Conservation (phyloP, 2,888 invertebrate genomes). For the Eueremaeus valkanovi region DNA sequence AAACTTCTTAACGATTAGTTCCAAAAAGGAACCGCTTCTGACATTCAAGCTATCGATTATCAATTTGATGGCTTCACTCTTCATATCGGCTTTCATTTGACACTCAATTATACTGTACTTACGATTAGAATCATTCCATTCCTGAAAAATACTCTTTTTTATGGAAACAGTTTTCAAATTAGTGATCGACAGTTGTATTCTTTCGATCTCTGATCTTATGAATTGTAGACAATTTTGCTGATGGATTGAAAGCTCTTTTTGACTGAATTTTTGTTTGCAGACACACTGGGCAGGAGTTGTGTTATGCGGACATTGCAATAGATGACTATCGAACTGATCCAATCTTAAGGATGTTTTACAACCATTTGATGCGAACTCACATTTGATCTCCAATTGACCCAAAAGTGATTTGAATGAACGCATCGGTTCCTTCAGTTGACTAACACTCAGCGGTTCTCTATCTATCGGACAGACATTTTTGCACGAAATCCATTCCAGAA, state of each 20-base stretch:
- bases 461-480: not conserved
- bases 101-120: not conserved
- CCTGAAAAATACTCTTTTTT: not conserved
- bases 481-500: slow-evolving; percentile 10
- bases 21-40: not conserved
- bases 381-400: not conserved
- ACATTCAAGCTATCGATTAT: not conserved
- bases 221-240: not conserved
- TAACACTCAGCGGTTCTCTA: not conserved
- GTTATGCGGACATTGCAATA: not conserved
- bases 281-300: not conserved
- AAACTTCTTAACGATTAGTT: not conserved
- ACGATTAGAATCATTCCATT: not conserved
- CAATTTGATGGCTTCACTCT: not conserved
- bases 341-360: not conserved
- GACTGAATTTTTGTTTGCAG: not conserved
- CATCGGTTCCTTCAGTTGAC: not conserved
- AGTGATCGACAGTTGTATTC: not conserved
- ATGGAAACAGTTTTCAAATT: not conserved
- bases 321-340: not conserved
- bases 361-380: slow-evolving; percentile 1
- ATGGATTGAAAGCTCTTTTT: not conserved
- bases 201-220: not conserved
- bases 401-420: slow-evolving; percentile 2
- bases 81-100: not conserved